Conservation (phyloP, 2,888 invertebrate genomes). For the Agrotis clavis region DNA sequence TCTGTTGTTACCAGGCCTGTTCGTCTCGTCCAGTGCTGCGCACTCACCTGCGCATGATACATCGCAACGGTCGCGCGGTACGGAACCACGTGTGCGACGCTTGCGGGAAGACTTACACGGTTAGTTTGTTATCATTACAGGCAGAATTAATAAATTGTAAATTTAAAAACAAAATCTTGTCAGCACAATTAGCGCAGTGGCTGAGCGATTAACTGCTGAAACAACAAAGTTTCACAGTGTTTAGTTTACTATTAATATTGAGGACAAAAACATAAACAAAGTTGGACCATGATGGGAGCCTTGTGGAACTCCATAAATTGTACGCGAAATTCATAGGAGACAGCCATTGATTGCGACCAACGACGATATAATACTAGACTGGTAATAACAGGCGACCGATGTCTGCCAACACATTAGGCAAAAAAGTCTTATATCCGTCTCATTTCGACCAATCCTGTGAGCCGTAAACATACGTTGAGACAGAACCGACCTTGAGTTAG, state of each 20-base stretch:
- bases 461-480: too few species aligned
- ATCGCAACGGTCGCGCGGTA: conserved; percentile 68
- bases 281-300: neutral
- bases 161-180: too few species aligned
- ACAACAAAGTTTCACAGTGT: too few species aligned
- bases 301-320: neutral
- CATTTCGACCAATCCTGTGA: too few species aligned
- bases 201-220: too few species aligned
- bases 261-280: neutral
- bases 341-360: neutral
- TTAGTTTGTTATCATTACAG: neutral
- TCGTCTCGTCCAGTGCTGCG: conserved; percentile 82
- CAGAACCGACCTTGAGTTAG: too few species aligned
- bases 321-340: neutral
- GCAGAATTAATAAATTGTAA: too few species aligned
- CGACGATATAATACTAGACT: too few species aligned
- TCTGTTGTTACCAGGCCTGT: conserved; percentile 70
- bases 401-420: too few species aligned
- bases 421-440: too few species aligned
- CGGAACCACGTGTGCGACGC: conserved; percentile 83
- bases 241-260: neutral
- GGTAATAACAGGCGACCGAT: too few species aligned
- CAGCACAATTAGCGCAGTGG: too few species aligned
- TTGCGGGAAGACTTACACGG: conserved; percentile 66
- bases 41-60: conserved; percentile 78